These are phyloP conservation scores for Smittia aterrima DNA, from an alignment of 2,888 invertebrate genomes.

Conservation along the genomic window DNA sequence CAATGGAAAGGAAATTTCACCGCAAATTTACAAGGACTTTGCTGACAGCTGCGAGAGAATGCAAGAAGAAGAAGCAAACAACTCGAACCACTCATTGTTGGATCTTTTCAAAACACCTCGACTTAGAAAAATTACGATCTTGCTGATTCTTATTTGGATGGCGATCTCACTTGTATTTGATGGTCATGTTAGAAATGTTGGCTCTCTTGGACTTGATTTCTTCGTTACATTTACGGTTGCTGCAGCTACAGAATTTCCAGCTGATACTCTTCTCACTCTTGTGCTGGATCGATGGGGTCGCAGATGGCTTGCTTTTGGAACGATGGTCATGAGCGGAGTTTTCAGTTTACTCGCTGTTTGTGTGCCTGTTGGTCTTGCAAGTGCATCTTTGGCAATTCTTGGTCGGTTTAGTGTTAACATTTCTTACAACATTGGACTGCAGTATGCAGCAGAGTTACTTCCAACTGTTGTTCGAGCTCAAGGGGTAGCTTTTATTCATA, in stretches of 20 bases:
- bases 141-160: constrained; percentile 85
- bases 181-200: constrained; percentile 84
- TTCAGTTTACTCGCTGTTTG: constrained; percentile 76
- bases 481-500: constrained; percentile 81
- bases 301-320: constrained; percentile 79
- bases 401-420: constrained; percentile 85
- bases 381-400: constrained; percentile 74
- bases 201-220: constrained; percentile 77
- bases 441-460: constrained; percentile 82
- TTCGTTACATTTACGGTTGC: constrained; percentile 83
- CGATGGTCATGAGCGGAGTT: constrained; percentile 75
- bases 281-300: constrained; percentile 74
- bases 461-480: constrained; percentile 83
- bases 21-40: constrained; percentile 71
- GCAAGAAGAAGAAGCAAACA: constrained; percentile 68
- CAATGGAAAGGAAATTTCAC: constrained; percentile 72
- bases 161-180: constrained; percentile 85
- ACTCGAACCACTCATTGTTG: constrained; percentile 71
- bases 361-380: constrained; percentile 71
- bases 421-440: constrained; percentile 85
- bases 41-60: constrained; percentile 67
- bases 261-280: constrained; percentile 75
- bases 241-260: constrained; percentile 78
- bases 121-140: constrained; percentile 70
- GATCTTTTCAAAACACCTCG: constrained; percentile 79